Evolutionary conservation across 2,113 vertebrate genomes (phyloP), one percentile per base, ranked within the genome.

Genomic region (Calyptommatus sinebrachiatus): DNA sequence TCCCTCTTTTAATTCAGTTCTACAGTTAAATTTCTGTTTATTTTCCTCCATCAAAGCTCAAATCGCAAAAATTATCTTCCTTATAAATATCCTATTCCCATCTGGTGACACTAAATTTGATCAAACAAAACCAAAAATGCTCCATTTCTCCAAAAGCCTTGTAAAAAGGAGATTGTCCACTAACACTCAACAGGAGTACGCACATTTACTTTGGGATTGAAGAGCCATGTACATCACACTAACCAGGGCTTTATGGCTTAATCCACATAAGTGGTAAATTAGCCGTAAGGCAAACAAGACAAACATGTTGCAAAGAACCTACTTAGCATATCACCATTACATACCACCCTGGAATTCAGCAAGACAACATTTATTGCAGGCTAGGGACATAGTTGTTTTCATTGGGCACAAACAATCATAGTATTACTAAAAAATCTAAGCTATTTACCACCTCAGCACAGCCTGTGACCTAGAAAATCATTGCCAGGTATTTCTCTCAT

Each of bases 131-230:
- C 48, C 0, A 0, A 62, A 66, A 29, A 14, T 68, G 0, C 0
- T 1, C 0, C 0, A 57, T 41, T 0, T 20, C 35, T 5, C 61
- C 0, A 14, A 71, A 71, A 22, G 9, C 50, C 35, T 20, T 3
- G 0, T 14, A 9, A 31, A n/a, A 10, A 35, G 0, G 0, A 50
- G 63, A 66, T 24, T 62, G 4, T 45, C n/a, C 0, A 0, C 26
- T 28, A 0, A 12, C 72, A 79, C 28, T 57, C 16, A 70, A 65
- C 0, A 0, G 14, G 22, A 0, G 7, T 65, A 78, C 41, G 50
- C 11, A 60, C 31, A 12, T 67, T 61, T 0, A 0, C 1, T 79
- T 76, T 65, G 1, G 14, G 10, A 7, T 61, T 0, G 0, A 41
- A 74, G 53, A 67, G 68, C 0, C 26, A 11, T 0, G 0, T 21